Evolutionary conservation across 2,888 invertebrate genomes (phyloP).

Genomic region (Hybos culiciformis): DNA sequence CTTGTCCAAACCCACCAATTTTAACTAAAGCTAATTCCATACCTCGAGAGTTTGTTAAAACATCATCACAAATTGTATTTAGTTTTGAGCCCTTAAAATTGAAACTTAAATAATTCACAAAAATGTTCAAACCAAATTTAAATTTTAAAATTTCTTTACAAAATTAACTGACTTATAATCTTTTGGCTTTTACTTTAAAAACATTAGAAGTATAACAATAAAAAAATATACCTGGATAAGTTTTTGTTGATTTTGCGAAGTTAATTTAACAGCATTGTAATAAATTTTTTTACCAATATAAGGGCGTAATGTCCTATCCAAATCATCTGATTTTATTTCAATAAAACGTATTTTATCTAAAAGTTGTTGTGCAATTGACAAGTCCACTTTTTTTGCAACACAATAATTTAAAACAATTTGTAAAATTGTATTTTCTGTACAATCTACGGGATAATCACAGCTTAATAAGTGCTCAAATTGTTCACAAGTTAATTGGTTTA

Average conservation of each 20-base stretch:
- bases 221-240: too few relatives aligned
- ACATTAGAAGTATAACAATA: too few relatives aligned
- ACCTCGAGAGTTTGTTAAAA: slow-evolving; percentile 47
- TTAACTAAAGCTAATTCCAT: slow-evolving; percentile 54
- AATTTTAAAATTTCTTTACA: too few relatives aligned
- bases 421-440: slow-evolving; percentile 46
- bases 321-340: slow-evolving; percentile 18
- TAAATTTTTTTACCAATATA: not conserved
- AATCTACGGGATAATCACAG: slow-evolving; percentile 55
- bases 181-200: too few relatives aligned
- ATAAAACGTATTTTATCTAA: slow-evolving; percentile 24
- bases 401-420: slow-evolving; percentile 47
- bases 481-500: slow-evolving; percentile 43
- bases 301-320: slow-evolving; percentile 7
- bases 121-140: slow-evolving; percentile 7
- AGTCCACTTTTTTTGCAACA: slow-evolving; percentile 16
- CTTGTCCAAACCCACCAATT: slow-evolving; percentile 53
- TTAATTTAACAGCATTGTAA: not conserved
- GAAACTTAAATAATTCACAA: slow-evolving; percentile 2
- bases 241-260: not conserved
- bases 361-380: slow-evolving; percentile 17
- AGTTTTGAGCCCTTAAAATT: not conserved
- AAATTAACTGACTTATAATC: too few relatives aligned
- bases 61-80: slow-evolving; percentile 7
- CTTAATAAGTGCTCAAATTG: slow-evolving; percentile 48